phyloP scores from a whole-genome alignment of 2,113 vertebrate species.

The Grammomys dolichurus region DNA sequence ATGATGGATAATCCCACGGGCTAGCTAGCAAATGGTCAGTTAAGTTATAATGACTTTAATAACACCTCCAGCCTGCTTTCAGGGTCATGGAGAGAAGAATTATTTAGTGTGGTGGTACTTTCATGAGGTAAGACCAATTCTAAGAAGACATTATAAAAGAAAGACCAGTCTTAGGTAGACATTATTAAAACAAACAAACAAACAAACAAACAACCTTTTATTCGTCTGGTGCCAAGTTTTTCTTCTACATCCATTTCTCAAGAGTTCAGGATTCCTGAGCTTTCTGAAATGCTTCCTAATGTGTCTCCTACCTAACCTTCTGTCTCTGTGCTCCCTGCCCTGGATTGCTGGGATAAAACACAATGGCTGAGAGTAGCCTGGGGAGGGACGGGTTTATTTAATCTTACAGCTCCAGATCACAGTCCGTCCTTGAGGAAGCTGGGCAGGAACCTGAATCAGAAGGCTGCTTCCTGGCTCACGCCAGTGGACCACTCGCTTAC shows the following conservation, averaged over 20 bases:
- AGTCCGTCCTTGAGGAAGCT: background rate
- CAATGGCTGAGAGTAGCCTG: background rate
- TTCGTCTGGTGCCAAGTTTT: background rate
- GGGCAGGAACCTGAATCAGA: background rate
- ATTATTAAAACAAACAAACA: background rate
- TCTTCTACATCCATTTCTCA: background rate
- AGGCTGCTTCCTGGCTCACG: background rate
- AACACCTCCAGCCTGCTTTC: slow-evolving; percentile 7
- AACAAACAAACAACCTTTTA: background rate
- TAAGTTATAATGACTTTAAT: background rate
- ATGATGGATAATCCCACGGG: slow-evolving; percentile 17
- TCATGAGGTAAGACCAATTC: background rate
- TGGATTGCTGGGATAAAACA: background rate
- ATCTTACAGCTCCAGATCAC: background rate
- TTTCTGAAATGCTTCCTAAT: background rate
- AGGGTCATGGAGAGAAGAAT: background rate
- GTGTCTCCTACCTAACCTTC: background rate
- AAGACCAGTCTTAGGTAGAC: background rate
- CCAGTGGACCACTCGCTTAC: too few relatives aligned
- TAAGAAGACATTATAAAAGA: slow-evolving; percentile 31
- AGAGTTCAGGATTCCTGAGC: background rate
- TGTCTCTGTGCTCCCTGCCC: background rate
- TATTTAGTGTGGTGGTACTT: background rate
- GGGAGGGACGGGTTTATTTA: background rate
- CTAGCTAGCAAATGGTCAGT: slow-evolving; percentile 10